These are phyloP conservation scores for Squalus acanthias DNA, from an alignment of 2,797 vertebrate genomes.

Conservation along the genomic window DNA sequence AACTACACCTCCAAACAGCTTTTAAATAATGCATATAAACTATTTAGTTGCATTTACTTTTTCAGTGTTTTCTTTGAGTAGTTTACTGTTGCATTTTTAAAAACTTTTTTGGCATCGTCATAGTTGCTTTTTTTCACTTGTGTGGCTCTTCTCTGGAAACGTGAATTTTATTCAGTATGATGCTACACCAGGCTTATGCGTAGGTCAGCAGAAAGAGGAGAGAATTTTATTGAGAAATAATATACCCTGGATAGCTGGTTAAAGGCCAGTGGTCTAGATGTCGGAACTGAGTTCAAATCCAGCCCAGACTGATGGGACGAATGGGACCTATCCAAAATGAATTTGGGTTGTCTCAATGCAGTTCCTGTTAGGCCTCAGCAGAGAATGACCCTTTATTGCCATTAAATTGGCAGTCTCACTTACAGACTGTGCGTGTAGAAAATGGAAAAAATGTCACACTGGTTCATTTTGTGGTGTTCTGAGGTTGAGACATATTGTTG, in stretches of 20 bases:
- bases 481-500: neutral
- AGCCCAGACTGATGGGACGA: neutral
- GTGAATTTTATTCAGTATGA: neutral
- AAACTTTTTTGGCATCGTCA: too few relatives aligned
- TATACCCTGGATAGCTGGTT: neutral
- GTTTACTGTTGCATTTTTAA: neutral
- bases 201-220: neutral
- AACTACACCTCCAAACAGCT: neutral
- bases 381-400: neutral
- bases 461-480: neutral
- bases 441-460: neutral
- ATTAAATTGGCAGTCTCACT: neutral
- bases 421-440: neutral
- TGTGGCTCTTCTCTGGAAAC: neutral
- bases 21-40: neutral
- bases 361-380: neutral
- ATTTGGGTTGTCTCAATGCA: neutral
- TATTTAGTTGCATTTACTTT: neutral
- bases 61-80: neutral
- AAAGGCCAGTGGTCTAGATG: neutral
- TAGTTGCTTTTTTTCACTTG: neutral
- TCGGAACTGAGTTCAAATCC: neutral
- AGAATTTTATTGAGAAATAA: neutral
- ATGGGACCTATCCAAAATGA: neutral
- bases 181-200: neutral